Conservation (phyloP, 2,113 vertebrate species). For the Corydoras sp. region DNA sequence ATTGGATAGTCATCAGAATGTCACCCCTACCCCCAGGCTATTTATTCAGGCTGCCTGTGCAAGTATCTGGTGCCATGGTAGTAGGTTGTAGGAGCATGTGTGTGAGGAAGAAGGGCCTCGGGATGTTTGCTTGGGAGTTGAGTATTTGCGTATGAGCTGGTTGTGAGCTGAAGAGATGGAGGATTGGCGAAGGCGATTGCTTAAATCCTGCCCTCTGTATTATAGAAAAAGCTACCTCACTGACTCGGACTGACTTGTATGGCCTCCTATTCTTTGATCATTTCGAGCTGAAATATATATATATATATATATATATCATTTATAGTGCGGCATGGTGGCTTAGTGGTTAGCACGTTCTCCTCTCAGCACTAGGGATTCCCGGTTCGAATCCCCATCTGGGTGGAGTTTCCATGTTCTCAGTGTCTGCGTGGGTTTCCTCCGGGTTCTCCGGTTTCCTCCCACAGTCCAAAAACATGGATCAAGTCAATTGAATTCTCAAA, state of each 20-base stretch:
- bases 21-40: slow-evolving; percentile 16
- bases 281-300: neutral
- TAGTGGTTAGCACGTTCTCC: no score
- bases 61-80: slow-evolving; percentile 5
- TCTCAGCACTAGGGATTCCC: no score
- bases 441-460: no score
- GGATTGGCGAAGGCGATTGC: slow-evolving; percentile 12
- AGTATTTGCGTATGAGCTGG: slow-evolving; percentile 27
- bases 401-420: no score
- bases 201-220: slow-evolving; percentile 32
- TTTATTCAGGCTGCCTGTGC: slow-evolving; percentile 21
- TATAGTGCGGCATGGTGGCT: no score
- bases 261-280: slow-evolving; percentile 3
- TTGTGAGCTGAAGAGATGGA: slow-evolving; percentile 24
- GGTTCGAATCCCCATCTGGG: no score
- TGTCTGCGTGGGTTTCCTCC: no score
- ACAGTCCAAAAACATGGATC: no score
- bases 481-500: no score
- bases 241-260: slow-evolving; percentile 14
- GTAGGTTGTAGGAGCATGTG: slow-evolving; percentile 2
- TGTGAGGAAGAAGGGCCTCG: neutral
- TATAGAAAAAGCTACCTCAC: slow-evolving; percentile 35
- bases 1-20: slow-evolving; percentile 41
- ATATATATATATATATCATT: no score
- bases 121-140: slow-evolving; percentile 34